Conservation (phyloP, 2,113 vertebrate genomes). For the Copsychus sechellarum region DNA sequence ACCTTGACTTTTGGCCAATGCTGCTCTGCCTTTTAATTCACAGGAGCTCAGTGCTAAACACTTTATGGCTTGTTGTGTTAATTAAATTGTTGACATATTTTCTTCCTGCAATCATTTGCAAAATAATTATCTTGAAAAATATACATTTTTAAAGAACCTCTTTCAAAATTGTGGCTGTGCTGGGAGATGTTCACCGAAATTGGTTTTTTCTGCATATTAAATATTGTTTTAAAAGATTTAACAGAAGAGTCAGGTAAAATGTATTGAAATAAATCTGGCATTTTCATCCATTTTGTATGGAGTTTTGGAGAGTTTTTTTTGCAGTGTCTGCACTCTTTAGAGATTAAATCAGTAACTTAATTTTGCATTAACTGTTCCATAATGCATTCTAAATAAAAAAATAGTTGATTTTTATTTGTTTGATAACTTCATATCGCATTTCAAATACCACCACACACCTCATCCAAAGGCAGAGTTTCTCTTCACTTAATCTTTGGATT, state of each 20-base stretch:
- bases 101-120: conserved; percentile 70
- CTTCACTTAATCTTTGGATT: background rate
- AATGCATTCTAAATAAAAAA: conserved; percentile 12
- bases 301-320: background rate
- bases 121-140: conserved; percentile 70
- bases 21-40: conserved; percentile 78
- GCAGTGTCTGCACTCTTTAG: background rate
- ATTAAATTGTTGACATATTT: conserved; percentile 76
- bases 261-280: background rate
- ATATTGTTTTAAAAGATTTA: background rate
- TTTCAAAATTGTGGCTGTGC: conserved; percentile 13
- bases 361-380: background rate
- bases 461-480: background rate
- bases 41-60: conserved; percentile 75
- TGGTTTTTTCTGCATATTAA: conserved; percentile 12
- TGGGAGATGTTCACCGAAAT: conserved; percentile 23
- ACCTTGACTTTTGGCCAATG: conserved; percentile 79
- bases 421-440: background rate
- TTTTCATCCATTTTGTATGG: background rate
- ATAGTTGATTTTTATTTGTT: background rate
- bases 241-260: background rate
- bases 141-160: conserved; percentile 65
- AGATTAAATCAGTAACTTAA: background rate
- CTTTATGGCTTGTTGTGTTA: conserved; percentile 80
- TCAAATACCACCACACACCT: background rate